Percentiles rank a stretch among this genome's conserved stretches.
These are phyloP conservation scores for Meandrusa payeni DNA, from an alignment of 2,888 invertebrate genomes.

Conservation along the genomic window DNA sequence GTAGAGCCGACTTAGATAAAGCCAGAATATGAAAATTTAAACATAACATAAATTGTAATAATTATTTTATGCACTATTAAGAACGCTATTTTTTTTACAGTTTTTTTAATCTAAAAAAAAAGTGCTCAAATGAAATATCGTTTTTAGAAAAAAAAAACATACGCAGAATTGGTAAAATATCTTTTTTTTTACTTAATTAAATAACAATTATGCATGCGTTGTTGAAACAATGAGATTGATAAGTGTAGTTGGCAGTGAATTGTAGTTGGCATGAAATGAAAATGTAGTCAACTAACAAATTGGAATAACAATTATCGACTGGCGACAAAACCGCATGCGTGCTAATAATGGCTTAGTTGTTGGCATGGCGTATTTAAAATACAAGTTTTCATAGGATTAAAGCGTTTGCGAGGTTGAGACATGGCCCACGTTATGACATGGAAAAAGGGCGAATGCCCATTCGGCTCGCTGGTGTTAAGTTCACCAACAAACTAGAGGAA, in stretches of 20 bases:
- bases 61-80: too few relatives aligned
- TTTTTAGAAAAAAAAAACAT: conserved; percentile 8
- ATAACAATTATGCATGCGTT: conserved; percentile 20
- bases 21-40: too few relatives aligned
- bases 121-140: neutral
- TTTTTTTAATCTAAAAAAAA: too few relatives aligned
- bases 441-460: too few relatives aligned
- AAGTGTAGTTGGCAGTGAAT: conserved; percentile 6
- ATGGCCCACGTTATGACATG: too few relatives aligned
- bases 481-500: too few relatives aligned
- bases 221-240: conserved; percentile 2
- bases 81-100: too few relatives aligned
- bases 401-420: too few relatives aligned
- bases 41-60: too few relatives aligned
- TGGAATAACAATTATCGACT: conserved; percentile 6
- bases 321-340: conserved; percentile 16
- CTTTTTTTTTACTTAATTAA: neutral
- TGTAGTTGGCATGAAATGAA: conserved; percentile 22
- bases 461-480: too few relatives aligned
- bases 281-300: conserved; percentile 18
- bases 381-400: too few relatives aligned
- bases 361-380: conserved; percentile 11
- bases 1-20: too few relatives aligned
- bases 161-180: conserved; percentile 18
- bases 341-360: conserved; percentile 16